Evolutionary conservation across 1,140 invertebrate genomes (phyloP), one percentile per base, ranked within the genome.

Genomic region (Saxidomus purpurata): DNA sequence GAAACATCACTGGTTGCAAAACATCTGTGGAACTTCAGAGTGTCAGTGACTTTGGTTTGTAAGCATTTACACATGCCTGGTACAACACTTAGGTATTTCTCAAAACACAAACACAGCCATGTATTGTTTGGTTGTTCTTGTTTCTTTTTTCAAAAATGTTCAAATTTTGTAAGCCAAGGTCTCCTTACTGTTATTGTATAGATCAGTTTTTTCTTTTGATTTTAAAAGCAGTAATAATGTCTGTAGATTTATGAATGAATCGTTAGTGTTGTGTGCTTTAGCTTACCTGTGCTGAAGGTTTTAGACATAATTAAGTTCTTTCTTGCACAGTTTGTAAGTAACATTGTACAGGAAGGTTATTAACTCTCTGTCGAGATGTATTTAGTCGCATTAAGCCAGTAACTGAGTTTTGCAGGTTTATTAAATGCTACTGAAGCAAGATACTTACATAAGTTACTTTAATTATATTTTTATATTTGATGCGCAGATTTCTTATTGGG

Each of bases 51-150:
- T 67, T 67, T 36, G 17, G 61, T 36, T 31, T 28, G 25, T 67
- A 67, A 67, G 61, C 11, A 67, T 36, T 11, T 67, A 67, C 61
- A 67, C 61, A 67, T 67, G 61, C 28, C 61, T 67, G 25, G 2
- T 67, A 67, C 61, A 61, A 67, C n/a, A 67, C 19, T 67, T 25
- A 67, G 61, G 61, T 67, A 67, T 67, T 67, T 67, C 61, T 17
- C n/a, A 55, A 55, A 55, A 8, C 8, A 31, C 15, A 67, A 67
- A 67, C 2, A 36, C 25, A 67, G 4, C 4, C 19, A 22, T 31
- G 61, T n/a, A 22, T 55, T 22, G 52, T 13, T 55, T 55, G 52
- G 17, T 61, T 67, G 55, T 25, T 59, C 3, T 59, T 59, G 3
- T 67, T 71, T 38, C 15, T 40, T 38, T 8, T 38, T 71, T 63